phyloP scores from a whole-genome alignment of 2,113 vertebrate genomes.

The Hippocampus comes region DNA sequence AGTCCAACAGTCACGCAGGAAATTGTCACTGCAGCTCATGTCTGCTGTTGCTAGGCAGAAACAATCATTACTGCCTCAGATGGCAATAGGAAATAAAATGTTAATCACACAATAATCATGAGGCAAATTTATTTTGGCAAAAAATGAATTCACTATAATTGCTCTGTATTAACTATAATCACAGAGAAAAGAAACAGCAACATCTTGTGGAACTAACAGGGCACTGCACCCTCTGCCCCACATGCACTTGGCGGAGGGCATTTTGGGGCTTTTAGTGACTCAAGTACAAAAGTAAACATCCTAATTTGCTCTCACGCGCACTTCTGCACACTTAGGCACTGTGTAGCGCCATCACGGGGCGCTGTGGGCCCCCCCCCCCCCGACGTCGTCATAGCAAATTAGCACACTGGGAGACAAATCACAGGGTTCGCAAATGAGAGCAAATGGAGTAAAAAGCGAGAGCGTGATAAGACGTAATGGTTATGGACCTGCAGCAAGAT shows the following conservation, averaged over 20 bases:
- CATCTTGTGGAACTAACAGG: not conserved
- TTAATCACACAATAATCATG: too few species aligned
- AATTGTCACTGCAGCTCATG: too few species aligned
- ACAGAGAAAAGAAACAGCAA: not conserved
- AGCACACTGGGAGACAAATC: conserved; percentile 52
- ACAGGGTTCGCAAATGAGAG: conserved; percentile 39
- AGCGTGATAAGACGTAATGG: conserved; percentile 44
- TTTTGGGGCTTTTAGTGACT: conserved; percentile 14
- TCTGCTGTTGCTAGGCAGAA: not conserved
- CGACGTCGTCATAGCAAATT: conserved; percentile 56
- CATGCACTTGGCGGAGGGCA: not conserved
- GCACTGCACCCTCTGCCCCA: not conserved
- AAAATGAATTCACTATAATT: not conserved
- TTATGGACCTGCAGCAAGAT: conserved; percentile 47
- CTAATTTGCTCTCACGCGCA: conserved; percentile 62
- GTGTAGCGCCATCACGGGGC: conserved; percentile 14
- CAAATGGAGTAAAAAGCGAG: conserved; percentile 32
- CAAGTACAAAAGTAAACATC: conserved; percentile 66
- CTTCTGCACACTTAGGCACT: conserved; percentile 2
- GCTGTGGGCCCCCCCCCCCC: conserved; percentile 28
- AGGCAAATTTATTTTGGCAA: too few species aligned
- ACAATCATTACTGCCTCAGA: too few species aligned
- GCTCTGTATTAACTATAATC: not conserved
- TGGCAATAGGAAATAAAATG: too few species aligned
- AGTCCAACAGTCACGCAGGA: too few species aligned